Evolutionary conservation across 2,888 invertebrate species (phyloP).

Genomic region (Graphium colonna): DNA sequence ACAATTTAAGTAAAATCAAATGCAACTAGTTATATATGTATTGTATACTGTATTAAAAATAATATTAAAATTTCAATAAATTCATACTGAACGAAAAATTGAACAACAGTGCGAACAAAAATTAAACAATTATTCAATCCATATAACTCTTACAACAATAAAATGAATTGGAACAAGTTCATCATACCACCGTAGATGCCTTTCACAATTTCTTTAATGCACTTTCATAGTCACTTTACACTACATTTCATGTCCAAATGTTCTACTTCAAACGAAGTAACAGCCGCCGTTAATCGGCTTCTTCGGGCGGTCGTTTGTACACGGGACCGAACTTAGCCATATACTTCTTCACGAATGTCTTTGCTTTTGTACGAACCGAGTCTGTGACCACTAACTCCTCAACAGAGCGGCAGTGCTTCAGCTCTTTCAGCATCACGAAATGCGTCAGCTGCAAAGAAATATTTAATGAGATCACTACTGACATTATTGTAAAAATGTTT

Average conservation of each 20-base stretch:
- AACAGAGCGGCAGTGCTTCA: slow-evolving; percentile 93
- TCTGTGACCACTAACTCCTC: slow-evolving; percentile 93
- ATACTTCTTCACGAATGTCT: slow-evolving; percentile 96
- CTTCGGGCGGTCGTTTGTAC: slow-evolving; percentile 85
- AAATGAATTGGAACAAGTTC: slow-evolving; percentile 8
- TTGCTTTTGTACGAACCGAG: slow-evolving; percentile 95
- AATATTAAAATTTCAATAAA: not conserved
- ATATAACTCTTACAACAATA: too few species aligned
- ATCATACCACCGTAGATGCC: not conserved
- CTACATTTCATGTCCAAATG: not conserved
- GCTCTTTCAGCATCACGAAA: slow-evolving; percentile 96
- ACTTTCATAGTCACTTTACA: slow-evolving; percentile 3
- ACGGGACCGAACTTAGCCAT: slow-evolving; percentile 96
- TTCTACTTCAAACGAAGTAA: slow-evolving; percentile 9
- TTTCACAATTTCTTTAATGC: not conserved
- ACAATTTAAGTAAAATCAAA: too few species aligned
- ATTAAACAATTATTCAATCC: too few species aligned
- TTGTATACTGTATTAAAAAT: too few species aligned
- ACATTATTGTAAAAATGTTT: too few species aligned
- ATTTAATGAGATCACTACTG: too few species aligned
- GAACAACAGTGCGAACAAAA: too few species aligned
- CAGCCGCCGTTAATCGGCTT: slow-evolving; percentile 64
- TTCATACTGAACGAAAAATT: too few species aligned
- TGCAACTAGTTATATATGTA: too few species aligned
- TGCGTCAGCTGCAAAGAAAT: slow-evolving; percentile 85